These are phyloP conservation scores for Panurus biarmicus DNA, from an alignment of 2,113 vertebrate genomes.

Conservation along the genomic window DNA sequence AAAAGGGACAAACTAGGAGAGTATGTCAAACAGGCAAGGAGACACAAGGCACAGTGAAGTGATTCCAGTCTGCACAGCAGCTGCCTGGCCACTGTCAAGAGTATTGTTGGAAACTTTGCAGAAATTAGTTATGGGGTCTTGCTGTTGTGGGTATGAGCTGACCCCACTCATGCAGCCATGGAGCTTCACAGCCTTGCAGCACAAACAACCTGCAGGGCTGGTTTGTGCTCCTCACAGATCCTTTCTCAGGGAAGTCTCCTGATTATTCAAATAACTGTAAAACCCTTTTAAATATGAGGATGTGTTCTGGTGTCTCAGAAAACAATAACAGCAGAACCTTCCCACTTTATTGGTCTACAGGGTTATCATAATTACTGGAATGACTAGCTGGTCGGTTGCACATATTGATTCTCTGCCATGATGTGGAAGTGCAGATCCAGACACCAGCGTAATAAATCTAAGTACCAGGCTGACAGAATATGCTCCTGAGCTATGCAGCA, in stretches of 20 bases:
- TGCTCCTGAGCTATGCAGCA: constrained; percentile 1
- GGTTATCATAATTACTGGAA: constrained; percentile 30
- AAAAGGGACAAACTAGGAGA: neutral
- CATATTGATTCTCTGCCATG: constrained; percentile 53
- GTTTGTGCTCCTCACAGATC: neutral
- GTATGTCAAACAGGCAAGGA: neutral
- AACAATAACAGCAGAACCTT: constrained; percentile 46
- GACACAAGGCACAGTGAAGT: neutral
- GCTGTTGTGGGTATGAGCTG: neutral
- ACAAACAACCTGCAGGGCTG: neutral
- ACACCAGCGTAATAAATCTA: constrained; percentile 34
- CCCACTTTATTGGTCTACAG: constrained; percentile 34
- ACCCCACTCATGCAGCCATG: neutral
- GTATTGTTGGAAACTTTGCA: neutral
- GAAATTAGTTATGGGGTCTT: neutral
- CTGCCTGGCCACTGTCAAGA: neutral
- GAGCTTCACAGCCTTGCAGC: neutral
- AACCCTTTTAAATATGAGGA: neutral
- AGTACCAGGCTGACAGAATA: constrained; percentile 14
- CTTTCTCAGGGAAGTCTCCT: neutral
- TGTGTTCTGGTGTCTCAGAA: constrained; percentile 8
- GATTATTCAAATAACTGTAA: constrained; percentile 46
- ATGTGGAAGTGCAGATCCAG: constrained; percentile 26
- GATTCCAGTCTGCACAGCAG: neutral
- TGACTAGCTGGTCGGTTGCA: constrained; percentile 34